Evolutionary conservation across 1,140 invertebrate species (phyloP).

Genomic region (Calliphora vicina): DNA sequence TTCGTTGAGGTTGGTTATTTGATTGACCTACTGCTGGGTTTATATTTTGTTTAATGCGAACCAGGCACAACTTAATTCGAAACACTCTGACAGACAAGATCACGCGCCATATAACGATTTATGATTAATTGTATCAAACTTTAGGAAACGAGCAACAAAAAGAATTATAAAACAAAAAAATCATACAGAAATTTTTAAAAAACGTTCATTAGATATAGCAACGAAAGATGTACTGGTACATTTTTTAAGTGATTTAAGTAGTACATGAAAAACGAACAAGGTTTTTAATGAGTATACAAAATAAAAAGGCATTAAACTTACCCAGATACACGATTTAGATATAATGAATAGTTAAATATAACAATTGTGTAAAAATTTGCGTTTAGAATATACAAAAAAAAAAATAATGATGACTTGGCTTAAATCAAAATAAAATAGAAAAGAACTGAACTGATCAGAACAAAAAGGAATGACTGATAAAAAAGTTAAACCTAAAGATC

Average conservation of each 20-base stretch:
- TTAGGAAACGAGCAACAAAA: neutral
- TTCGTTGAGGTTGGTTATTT: neutral
- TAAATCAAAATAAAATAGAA: neutral
- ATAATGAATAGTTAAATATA: neutral
- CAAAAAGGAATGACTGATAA: neutral
- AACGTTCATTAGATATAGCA: neutral
- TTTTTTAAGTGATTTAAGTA: neutral
- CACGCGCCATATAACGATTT: conserved; percentile 31
- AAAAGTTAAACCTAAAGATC: neutral
- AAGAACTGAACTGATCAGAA: neutral
- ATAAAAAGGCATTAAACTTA: neutral
- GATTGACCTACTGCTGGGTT: conserved; percentile 11
- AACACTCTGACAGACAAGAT: conserved; percentile 1
- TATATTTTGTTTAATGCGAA: conserved; percentile 6
- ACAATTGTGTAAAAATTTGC: neutral
- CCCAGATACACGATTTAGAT: neutral
- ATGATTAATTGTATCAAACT: conserved; percentile 24
- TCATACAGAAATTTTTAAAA: neutral
- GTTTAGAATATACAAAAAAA: neutral
- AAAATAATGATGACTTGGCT: neutral
- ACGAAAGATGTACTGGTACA: neutral
- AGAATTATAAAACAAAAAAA: neutral
- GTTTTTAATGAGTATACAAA: neutral
- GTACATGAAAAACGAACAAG: neutral
- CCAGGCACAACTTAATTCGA: conserved; percentile 15